These are phyloP conservation scores for Gonatopus flavifemur DNA, from an alignment of 1,140 invertebrate genomes.

Conservation along the genomic window DNA sequence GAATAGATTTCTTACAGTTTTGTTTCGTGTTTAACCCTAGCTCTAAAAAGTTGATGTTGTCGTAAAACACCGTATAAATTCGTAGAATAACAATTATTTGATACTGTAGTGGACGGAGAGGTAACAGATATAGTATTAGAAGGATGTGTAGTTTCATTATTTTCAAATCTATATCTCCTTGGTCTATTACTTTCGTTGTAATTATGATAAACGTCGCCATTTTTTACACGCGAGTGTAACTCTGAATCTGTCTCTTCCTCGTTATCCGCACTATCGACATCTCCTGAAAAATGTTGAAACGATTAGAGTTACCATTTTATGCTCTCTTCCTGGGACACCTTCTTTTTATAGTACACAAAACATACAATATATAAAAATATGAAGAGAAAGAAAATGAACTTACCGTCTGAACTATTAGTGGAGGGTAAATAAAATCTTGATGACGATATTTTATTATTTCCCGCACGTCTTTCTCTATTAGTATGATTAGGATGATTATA, in stretches of 20 bases:
- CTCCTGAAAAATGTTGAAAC: constrained; percentile 49
- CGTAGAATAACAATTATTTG: constrained; percentile 41
- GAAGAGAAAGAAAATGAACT: constrained; percentile 18
- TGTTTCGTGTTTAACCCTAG: constrained; percentile 55
- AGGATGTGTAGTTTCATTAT: constrained; percentile 20
- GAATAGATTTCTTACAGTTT: constrained; percentile 41
- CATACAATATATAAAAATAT: not conserved
- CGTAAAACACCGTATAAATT: constrained; percentile 42
- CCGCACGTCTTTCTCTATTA: constrained; percentile 58
- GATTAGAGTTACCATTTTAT: not conserved
- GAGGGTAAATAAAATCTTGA: constrained; percentile 71
- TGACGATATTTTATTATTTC: constrained; percentile 57
- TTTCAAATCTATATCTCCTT: constrained; percentile 31
- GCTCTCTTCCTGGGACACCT: no score
- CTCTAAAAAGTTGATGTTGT: constrained; percentile 46
- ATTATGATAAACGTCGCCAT: constrained; percentile 15
- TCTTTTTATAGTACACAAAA: no score
- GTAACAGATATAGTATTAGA: constrained; percentile 28
- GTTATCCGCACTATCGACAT: constrained; percentile 69
- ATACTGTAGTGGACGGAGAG: constrained; percentile 15
- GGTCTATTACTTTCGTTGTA: not conserved
- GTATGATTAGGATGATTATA: constrained; percentile 63
- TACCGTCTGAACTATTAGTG: constrained; percentile 84
- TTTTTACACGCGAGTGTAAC: constrained; percentile 26
- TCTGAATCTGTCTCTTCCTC: constrained; percentile 60